Conservation (phyloP, 64 coral and sea anemone species). For the Montipora capricornis region DNA sequence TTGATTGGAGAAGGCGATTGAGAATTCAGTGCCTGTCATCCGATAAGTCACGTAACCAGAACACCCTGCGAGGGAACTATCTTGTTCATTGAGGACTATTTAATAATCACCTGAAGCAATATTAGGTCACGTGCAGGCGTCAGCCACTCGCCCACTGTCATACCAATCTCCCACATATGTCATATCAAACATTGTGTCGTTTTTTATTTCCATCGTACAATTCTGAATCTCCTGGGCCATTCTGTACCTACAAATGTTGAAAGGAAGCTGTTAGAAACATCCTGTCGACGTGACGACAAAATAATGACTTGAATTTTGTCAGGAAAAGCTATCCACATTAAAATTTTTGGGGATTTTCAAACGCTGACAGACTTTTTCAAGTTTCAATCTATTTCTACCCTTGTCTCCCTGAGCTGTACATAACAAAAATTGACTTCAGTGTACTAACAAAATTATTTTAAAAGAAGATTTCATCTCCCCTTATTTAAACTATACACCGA, state of each 20-base stretch:
- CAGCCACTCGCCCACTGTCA: slow-evolving; percentile 41
- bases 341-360: no score
- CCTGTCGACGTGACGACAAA: no score
- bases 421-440: no score
- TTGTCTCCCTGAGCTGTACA: no score
- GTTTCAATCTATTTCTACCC: no score
- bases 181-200: slow-evolving; percentile 40
- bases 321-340: no score
- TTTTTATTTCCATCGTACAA: slow-evolving; percentile 32
- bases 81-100: background rate
- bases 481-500: no score
- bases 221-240: slow-evolving; percentile 56
- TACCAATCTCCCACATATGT: slow-evolving; percentile 46
- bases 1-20: slow-evolving; percentile 70
- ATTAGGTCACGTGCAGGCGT: slow-evolving; percentile 19
- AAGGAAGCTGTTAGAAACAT: background rate
- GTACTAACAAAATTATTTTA: no score
- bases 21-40: slow-evolving; percentile 28
- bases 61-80: slow-evolving; percentile 16
- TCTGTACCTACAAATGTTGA: background rate
- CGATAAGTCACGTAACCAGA: slow-evolving; percentile 54
- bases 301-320: no score
- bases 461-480: no score
- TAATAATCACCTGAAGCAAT: background rate
- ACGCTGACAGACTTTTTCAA: no score